Conservation (phyloP, 2,888 invertebrate genomes). For the Trachelus iudaicus region DNA sequence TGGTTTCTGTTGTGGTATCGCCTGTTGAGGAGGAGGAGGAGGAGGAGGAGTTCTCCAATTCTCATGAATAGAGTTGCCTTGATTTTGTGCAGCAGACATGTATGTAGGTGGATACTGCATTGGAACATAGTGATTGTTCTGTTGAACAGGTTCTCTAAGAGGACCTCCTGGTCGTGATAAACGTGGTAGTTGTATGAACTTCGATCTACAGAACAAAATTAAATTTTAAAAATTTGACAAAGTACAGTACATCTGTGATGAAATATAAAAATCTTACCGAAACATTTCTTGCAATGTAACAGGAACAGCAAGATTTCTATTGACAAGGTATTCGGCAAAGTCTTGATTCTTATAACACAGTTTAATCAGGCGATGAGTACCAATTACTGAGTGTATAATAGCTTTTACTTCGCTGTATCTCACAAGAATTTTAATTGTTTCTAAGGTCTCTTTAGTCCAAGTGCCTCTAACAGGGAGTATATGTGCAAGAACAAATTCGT, state of each 20-base stretch:
- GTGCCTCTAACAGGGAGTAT: constrained; percentile 68
- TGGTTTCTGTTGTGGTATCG: background rate
- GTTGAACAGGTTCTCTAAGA: background rate
- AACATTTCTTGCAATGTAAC: constrained; percentile 40
- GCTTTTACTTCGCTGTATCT: constrained; percentile 64
- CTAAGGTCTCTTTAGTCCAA: constrained; percentile 69
- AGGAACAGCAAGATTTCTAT: constrained; percentile 39
- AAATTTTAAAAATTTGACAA: background rate
- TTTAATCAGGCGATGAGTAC: constrained; percentile 41
- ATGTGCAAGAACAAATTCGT: constrained; percentile 72
- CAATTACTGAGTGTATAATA: constrained; percentile 28
- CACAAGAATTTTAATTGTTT: constrained; percentile 62
- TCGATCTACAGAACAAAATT: background rate
- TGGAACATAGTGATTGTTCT: background rate
- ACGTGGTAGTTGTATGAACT: background rate
- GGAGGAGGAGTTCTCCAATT: constrained; percentile 3
- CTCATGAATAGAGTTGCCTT: background rate
- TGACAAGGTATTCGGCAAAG: constrained; percentile 43
- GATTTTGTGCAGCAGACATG: background rate
- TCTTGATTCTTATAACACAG: constrained; percentile 42
- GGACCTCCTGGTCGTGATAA: background rate
- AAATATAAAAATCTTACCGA: constrained; percentile 35
- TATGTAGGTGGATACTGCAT: background rate
- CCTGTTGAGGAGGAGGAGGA: background rate
- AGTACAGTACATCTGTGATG: background rate